These are phyloP conservation scores for Telmatherina bonti DNA, from an alignment of 2,797 vertebrate genomes.

Conservation along the genomic window DNA sequence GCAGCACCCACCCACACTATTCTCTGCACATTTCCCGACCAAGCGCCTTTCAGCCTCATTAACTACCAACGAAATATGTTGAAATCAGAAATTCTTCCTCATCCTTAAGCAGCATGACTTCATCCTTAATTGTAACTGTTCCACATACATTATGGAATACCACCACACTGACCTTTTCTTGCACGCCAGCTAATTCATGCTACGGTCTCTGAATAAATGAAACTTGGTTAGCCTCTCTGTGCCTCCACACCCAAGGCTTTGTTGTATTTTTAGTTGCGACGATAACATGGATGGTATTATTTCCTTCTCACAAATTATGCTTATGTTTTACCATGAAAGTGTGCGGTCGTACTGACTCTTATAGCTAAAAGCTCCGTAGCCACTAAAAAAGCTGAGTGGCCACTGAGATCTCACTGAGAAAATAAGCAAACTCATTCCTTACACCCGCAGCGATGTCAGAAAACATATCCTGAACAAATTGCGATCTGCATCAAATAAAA, in stretches of 20 bases:
- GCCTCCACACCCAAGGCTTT: neutral
- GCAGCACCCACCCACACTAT: slow-evolving; percentile 30
- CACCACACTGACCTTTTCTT: slow-evolving; percentile 29
- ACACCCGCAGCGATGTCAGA: neutral
- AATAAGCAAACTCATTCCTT: neutral
- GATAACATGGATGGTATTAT: too few species aligned
- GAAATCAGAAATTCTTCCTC: slow-evolving; percentile 51
- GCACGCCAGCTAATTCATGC: neutral
- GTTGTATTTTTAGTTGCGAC: neutral
- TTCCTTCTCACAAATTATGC: neutral
- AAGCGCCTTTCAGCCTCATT: slow-evolving; percentile 62
- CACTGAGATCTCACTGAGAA: neutral
- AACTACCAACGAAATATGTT: slow-evolving; percentile 39
- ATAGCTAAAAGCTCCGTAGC: too few species aligned
- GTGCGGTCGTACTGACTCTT: too few species aligned
- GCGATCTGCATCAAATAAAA: neutral
- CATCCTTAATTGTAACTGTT: slow-evolving; percentile 37
- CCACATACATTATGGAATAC: slow-evolving; percentile 34
- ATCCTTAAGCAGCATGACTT: slow-evolving; percentile 50
- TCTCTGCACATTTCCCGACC: slow-evolving; percentile 30
- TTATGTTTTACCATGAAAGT: neutral
- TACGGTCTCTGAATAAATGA: slow-evolving; percentile 2
- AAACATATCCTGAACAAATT: neutral
- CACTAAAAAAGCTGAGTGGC: neutral
- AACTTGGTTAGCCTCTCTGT: neutral